Base-by-base conservation (phyloP, 1,140 invertebrate species). In the Polyergus mexicanus region DNA sequence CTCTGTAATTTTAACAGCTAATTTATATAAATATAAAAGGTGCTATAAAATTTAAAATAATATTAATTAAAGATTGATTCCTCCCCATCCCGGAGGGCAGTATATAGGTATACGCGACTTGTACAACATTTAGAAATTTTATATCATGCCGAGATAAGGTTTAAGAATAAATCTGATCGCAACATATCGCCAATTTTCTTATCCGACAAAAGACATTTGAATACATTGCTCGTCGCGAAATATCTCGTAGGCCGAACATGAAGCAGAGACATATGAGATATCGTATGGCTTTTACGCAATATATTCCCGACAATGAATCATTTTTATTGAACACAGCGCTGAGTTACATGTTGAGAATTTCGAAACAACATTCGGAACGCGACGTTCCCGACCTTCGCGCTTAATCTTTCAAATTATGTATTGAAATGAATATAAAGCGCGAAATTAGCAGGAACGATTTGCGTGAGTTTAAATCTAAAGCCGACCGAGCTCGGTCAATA, bases 221-320 rank as follows among this genome's bases (percentile, higher is more conserved):
- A 83, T 41, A 58, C 77, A 80, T 60, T 35, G 28, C 68, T 83
- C 54, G 51, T 13, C 54, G 51, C 63, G n/a, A 74, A 41, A 58
- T 83, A 83, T 72, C 56, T 83, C 68, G 78, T 83, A 60, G 54
- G n/a, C 38, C 28, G 54, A 83, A 74, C 78, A 47, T 47, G 78
- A 60, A 74, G 65, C 51, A 38, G 66, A 16, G 38, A 72, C 78
- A 60, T 28, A 28, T 60, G 78, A 81, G 25, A 72, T 83, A 83
- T 83, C 68, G 66, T 51, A 38, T 28, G 54, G 8, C 1, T 83
- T 54, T 83, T 83, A 74, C 54, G 47, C 38, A 83, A 83, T 38
- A n/a, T 68, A n/a, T 54, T 58, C 25, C 13, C 51, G 68, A 16
- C 78, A 38, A 72, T 54, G 47, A 81, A 81, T 81, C 38, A 81